Evolutionary conservation across 2,888 invertebrate species (phyloP).

Genomic region (Drosophila parthenogenetica): DNA sequence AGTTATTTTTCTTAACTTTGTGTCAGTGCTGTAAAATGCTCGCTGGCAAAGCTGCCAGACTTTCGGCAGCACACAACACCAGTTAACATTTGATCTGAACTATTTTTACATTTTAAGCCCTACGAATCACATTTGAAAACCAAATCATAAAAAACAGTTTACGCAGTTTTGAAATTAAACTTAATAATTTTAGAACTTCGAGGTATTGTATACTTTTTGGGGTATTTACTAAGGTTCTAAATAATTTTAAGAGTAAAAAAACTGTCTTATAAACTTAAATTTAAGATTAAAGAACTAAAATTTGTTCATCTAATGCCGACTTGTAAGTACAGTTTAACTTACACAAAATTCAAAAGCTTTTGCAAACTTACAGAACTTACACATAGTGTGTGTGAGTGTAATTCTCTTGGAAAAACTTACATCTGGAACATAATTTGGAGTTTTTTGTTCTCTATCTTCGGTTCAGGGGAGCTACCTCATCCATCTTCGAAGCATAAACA

Average conservation of each 20-base stretch:
- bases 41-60: slow-evolving; percentile 23
- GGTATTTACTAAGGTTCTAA: too few relatives aligned
- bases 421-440: slow-evolving; percentile 41
- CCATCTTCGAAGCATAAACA: slow-evolving; percentile 36
- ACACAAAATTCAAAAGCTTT: slow-evolving; percentile 32
- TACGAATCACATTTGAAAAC: slow-evolving; percentile 2
- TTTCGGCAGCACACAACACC: background rate
- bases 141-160: too few relatives aligned
- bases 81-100: background rate
- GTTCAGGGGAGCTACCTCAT: slow-evolving; percentile 24
- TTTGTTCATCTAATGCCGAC: background rate
- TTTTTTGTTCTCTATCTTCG: too few relatives aligned
- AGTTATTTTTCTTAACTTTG: background rate
- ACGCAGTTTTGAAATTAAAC: too few relatives aligned
- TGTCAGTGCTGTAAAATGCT: slow-evolving; percentile 36
- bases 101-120: background rate
- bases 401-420: slow-evolving; percentile 42
- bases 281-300: too few relatives aligned
- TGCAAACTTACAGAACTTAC: background rate
- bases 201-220: too few relatives aligned
- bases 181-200: too few relatives aligned
- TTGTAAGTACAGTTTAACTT: slow-evolving; percentile 26
- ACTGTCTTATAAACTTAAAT: too few relatives aligned
- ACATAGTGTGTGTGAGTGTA: slow-evolving; percentile 15
- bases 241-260: too few relatives aligned